These are phyloP conservation scores for Leontopithecus rosalia DNA, from an alignment of 2,797 vertebrate species.

Conservation along the genomic window DNA sequence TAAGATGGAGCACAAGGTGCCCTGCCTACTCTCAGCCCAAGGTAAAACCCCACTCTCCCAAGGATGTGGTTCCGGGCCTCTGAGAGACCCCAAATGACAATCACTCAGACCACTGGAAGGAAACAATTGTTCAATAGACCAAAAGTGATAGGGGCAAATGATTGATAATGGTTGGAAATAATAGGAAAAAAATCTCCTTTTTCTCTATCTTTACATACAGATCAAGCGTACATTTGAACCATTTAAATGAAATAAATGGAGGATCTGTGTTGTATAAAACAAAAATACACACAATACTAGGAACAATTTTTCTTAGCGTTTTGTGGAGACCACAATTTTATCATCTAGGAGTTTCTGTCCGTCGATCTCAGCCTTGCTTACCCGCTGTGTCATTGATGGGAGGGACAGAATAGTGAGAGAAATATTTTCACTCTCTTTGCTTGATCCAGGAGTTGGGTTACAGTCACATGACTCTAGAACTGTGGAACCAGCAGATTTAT, in stretches of 20 bases:
- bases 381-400: neutral
- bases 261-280: neutral
- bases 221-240: neutral
- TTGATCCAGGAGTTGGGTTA: constrained; percentile 58
- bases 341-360: neutral
- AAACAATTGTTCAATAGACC: neutral
- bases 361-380: neutral
- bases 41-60: neutral
- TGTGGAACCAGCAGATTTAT: constrained; percentile 39
- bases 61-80: neutral
- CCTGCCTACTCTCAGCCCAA: neutral
- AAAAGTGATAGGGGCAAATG: neutral
- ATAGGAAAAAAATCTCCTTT: neutral
- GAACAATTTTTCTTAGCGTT: neutral
- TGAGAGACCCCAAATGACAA: neutral
- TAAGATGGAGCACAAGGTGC: neutral
- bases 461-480: constrained; percentile 54
- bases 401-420: neutral
- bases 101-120: neutral
- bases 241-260: constrained; percentile 37
- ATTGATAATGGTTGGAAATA: neutral
- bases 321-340: constrained; percentile 37
- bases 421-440: constrained; percentile 50
- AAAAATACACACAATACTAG: neutral
- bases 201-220: neutral